A percentile compares a stretch with the other conserved stretches of the same genome.
Conservation (phyloP, 2,113 vertebrate species). For the Labrus mixtus region DNA sequence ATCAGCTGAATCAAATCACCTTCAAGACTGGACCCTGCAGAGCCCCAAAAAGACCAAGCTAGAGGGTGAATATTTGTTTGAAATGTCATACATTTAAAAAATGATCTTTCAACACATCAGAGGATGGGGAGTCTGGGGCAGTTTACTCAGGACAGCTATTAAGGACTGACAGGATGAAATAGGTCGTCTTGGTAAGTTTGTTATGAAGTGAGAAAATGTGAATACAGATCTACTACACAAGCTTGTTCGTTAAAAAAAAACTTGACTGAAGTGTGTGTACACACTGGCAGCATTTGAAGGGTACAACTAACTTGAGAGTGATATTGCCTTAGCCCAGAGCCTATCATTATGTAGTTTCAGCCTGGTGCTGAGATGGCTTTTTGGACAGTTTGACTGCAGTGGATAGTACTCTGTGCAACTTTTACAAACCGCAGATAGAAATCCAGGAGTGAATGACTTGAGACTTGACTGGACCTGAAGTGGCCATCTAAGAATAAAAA, state of each 20-base stretch:
- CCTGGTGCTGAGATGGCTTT: conserved; percentile 15
- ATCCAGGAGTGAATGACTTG: conserved; percentile 17
- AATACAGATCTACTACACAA: conserved; percentile 1
- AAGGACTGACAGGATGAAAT: conserved; percentile 27
- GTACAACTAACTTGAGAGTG: conserved; percentile 15
- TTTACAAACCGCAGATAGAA: conserved; percentile 27
- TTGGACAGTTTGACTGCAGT: conserved; percentile 35
- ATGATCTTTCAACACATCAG: conserved; percentile 20
- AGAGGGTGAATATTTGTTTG: conserved; percentile 29
- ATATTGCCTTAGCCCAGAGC: conserved; percentile 23
- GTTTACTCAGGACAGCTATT: conserved; percentile 13
- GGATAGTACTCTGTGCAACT: conserved; percentile 16
- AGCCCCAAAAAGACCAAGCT: conserved; percentile 8
- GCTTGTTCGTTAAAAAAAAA: conserved; percentile 30
- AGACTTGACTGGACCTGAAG: conserved; percentile 22
- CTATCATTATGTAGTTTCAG: conserved; percentile 29
- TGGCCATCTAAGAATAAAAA: conserved; percentile 5
- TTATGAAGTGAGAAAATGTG: conserved; percentile 10
- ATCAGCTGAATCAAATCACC: conserved; percentile 34
- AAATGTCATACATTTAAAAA: conserved; percentile 35
- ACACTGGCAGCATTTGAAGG: background rate
- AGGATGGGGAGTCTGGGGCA: background rate
- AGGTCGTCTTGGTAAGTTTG: conserved; percentile 49
- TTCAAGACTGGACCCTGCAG: background rate
- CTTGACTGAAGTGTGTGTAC: conserved; percentile 21